These are phyloP conservation scores for Sanderia malayensis DNA, from an alignment of 30 jellyfish, hydroid and myxozoan species.

Conservation along the genomic window DNA sequence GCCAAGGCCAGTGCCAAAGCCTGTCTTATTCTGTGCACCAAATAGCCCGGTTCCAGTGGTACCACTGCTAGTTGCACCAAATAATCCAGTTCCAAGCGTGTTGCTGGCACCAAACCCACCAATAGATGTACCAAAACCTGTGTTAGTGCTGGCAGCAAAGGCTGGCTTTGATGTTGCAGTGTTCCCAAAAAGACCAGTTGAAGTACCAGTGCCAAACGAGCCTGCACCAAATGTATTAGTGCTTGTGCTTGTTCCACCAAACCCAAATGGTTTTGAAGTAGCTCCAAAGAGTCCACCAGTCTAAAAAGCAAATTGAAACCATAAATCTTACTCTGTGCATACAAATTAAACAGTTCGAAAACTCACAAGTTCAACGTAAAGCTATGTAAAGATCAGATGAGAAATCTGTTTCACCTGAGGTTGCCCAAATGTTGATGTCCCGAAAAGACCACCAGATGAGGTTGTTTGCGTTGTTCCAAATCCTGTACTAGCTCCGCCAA, in stretches of 20 bases:
- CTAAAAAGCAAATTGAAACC: constrained; percentile 12
- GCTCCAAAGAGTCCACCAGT: constrained; percentile 90
- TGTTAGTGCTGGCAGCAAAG: constrained; percentile 51
- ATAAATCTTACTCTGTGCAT: constrained; percentile 15
- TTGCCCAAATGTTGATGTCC: constrained; percentile 78
- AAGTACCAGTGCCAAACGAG: constrained; percentile 44
- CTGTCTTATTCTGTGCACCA: constrained; percentile 69
- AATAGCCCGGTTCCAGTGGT: constrained; percentile 63
- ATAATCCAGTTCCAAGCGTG: constrained; percentile 62
- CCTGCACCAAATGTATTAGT: constrained; percentile 60
- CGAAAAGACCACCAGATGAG: constrained; percentile 78
- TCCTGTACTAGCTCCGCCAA: constrained; percentile 57
- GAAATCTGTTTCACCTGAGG: constrained; percentile 46
- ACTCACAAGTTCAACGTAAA: constrained; percentile 11
- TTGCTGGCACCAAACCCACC: constrained; percentile 68
- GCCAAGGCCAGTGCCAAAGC: constrained; percentile 64
- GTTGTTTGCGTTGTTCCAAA: constrained; percentile 77
- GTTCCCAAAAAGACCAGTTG: constrained; percentile 66
- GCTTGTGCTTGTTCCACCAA: constrained; percentile 38
- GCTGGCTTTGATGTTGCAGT: constrained; percentile 71
- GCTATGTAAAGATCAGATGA: not conserved
- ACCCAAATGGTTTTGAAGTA: constrained; percentile 65
- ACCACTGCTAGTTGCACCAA: constrained; percentile 50
- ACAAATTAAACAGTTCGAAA: constrained; percentile 7
- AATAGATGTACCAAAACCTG: constrained; percentile 67